Evolutionary conservation across 1,140 invertebrate genomes (phyloP).

Genomic region (Episyrphus balteatus): DNA sequence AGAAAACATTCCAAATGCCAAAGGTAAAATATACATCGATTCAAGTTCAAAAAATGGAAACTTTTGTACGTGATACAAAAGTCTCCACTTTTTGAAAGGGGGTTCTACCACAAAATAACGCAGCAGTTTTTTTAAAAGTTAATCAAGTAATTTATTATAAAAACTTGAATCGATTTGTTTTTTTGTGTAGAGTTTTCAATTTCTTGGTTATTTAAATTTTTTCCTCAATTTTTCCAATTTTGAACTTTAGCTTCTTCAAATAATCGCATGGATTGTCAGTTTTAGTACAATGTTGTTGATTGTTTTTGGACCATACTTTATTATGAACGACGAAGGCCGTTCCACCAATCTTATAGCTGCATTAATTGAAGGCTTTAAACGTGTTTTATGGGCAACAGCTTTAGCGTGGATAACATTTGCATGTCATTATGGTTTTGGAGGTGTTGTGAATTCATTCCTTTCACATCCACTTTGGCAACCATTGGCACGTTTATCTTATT

Average conservation of each 20-base stretch:
- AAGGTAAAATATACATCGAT: not conserved
- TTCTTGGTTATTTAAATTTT: not conserved
- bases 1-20: not conserved
- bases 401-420: conserved; percentile 54
- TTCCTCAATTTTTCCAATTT: too few relatives aligned
- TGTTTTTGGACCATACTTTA: not conserved
- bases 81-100: too few relatives aligned
- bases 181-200: too few relatives aligned
- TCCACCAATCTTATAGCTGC: not conserved
- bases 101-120: too few relatives aligned
- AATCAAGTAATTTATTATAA: too few relatives aligned
- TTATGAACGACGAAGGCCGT: not conserved
- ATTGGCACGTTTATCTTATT: conserved; percentile 33
- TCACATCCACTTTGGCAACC: conserved; percentile 35
- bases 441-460: conserved; percentile 38
- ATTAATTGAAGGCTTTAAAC: not conserved
- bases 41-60: too few relatives aligned
- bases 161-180: too few relatives aligned
- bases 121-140: too few relatives aligned
- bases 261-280: too few relatives aligned
- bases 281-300: not conserved
- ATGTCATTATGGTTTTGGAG: conserved; percentile 49
- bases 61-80: too few relatives aligned
- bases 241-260: too few relatives aligned
- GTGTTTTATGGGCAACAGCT: conserved; percentile 42